Evolutionary conservation across 2,888 invertebrate species (phyloP).

Genomic region (Carpatolechia fugitivella): DNA sequence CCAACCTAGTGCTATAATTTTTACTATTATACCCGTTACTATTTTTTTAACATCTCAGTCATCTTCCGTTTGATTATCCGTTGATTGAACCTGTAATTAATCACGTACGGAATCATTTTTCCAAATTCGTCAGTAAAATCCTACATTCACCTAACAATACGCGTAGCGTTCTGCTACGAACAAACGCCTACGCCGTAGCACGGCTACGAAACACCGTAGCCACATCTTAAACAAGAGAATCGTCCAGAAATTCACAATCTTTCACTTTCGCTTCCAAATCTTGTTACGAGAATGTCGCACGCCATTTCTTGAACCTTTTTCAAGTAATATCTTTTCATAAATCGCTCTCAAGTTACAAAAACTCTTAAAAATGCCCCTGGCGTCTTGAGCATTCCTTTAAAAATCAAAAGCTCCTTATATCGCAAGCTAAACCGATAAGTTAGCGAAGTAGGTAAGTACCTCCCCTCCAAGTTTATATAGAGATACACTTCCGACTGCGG

Average conservation of each 20-base stretch:
- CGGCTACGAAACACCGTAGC: not conserved
- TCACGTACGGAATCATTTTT: too few species aligned
- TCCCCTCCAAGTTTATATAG: constrained; percentile 40
- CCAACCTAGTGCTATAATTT: too few species aligned
- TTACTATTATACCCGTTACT: too few species aligned
- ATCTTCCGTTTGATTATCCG: too few species aligned
- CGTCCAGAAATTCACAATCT: not conserved
- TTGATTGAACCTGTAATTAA: too few species aligned
- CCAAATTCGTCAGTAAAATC: too few species aligned
- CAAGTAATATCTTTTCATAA: not conserved
- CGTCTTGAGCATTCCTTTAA: constrained; percentile 39
- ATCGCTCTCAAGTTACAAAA: constrained; percentile 6
- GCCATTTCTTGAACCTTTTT: not conserved
- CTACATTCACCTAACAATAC: too few species aligned
- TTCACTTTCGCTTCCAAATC: not conserved
- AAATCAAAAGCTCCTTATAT: constrained; percentile 41
- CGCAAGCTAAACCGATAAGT: constrained; percentile 49
- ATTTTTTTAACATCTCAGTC: too few species aligned
- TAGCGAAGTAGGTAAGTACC: constrained; percentile 38
- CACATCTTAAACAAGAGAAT: not conserved
- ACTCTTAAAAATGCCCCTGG: constrained; percentile 8
- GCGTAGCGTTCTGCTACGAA: not conserved
- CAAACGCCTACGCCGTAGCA: constrained; percentile 1
- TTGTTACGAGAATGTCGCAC: not conserved
- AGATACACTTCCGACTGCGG: not conserved